Percentiles rank a stretch among this genome's conserved stretches.
phyloP scores from a whole-genome alignment of 2,113 vertebrate genomes.

The Haliaeetus leucogaster region DNA sequence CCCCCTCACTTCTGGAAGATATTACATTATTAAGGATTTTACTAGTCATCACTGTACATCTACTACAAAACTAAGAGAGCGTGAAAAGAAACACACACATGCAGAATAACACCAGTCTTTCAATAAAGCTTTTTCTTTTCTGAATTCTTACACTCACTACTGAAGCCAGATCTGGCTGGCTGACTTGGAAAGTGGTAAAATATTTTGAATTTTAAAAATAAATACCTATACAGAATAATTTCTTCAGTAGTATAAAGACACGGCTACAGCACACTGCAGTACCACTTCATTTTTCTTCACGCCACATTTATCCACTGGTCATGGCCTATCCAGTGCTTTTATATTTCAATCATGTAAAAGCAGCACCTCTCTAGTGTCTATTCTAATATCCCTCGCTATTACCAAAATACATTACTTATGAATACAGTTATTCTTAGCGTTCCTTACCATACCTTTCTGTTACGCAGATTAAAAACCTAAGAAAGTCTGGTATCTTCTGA shows the following conservation, averaged over 20 bases:
- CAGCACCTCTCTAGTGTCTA: not conserved
- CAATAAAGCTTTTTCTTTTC: not conserved
- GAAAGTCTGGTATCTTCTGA: not conserved
- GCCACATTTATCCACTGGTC: not conserved
- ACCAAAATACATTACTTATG: not conserved
- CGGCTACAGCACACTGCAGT: not conserved
- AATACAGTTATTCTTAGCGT: not conserved
- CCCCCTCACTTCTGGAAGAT: not conserved
- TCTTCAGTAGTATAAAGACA: not conserved
- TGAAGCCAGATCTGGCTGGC: not conserved
- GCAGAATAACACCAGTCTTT: not conserved
- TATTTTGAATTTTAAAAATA: not conserved
- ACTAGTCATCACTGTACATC: not conserved
- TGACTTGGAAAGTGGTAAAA: not conserved
- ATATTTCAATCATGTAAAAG: not conserved
- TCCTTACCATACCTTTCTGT: not conserved
- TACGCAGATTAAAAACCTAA: not conserved
- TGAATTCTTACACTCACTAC: not conserved
- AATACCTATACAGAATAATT: not conserved
- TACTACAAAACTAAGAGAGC: not conserved
- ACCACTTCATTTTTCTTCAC: not conserved
- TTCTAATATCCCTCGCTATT: not conserved
- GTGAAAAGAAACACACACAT: not conserved
- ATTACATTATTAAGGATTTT: constrained; percentile 25
- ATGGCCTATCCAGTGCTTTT: not conserved